phyloP scores from a whole-genome alignment of 2,797 vertebrate species.

The Lophotriccus pileatus region DNA sequence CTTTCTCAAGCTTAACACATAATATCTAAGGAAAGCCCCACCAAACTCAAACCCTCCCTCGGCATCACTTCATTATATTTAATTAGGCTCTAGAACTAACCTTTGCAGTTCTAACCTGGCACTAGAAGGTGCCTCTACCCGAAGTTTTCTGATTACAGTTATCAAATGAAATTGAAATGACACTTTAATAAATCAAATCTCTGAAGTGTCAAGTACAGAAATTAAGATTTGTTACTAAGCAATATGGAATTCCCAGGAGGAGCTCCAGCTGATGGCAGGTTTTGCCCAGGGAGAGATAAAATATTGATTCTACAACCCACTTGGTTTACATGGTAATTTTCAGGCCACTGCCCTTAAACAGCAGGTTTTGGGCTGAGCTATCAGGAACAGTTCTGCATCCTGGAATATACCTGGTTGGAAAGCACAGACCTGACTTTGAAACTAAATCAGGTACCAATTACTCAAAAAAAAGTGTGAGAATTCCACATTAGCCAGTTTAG shows the following conservation, averaged over 20 bases:
- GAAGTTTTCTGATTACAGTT: not conserved
- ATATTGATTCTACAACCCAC: not conserved
- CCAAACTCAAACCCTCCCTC: not conserved
- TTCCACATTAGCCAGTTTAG: not conserved
- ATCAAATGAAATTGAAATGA: not conserved
- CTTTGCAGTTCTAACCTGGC: not conserved
- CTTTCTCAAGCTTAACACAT: not conserved
- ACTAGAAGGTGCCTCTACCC: not conserved
- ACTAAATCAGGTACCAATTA: not conserved
- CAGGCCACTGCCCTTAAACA: not conserved
- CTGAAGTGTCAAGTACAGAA: not conserved
- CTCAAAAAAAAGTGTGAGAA: not conserved
- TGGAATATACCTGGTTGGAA: not conserved
- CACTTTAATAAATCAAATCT: not conserved
- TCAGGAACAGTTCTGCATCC: not conserved
- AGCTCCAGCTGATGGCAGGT: not conserved
- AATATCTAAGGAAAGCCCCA: not conserved
- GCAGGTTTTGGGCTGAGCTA: not conserved
- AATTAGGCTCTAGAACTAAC: not conserved
- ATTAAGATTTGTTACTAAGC: not conserved
- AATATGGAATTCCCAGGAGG: not conserved
- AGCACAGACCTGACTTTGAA: not conserved
- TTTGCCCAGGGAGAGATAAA: not conserved
- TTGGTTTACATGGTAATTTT: not conserved
- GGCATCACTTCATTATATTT: not conserved